Percentiles rank a stretch among this genome's conserved stretches.
Evolutionary conservation across 2,113 vertebrate genomes (phyloP).

Genomic region (Falco punctatus): DNA sequence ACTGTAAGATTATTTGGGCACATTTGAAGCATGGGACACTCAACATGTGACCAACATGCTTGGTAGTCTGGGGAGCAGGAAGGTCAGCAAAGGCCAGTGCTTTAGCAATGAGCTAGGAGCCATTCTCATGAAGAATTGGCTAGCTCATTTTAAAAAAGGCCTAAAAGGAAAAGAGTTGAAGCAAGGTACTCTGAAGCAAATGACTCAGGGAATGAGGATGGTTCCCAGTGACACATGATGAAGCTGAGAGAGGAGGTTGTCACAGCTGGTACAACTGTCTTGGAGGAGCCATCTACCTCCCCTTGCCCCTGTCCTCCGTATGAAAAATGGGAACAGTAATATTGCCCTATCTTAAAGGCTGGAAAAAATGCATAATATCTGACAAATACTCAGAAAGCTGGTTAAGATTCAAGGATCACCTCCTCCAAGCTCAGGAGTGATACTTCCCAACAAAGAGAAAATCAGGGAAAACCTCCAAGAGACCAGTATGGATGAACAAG

Average conservation of each 20-base stretch:
- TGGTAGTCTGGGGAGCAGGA: not conserved
- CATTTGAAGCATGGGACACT: fast-evolving
- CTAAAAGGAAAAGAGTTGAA: not conserved
- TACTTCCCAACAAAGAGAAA: too few species aligned
- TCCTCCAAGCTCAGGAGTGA: too few species aligned
- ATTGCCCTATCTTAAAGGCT: not conserved
- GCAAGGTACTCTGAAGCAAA: not conserved
- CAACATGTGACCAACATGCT: not conserved
- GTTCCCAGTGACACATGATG: not conserved
- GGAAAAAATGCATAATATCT: not conserved
- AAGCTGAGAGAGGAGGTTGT: not conserved
- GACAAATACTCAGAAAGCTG: not conserved
- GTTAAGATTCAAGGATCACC: too few species aligned
- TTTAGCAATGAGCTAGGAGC: not conserved
- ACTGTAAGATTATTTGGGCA: not conserved
- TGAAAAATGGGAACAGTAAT: not conserved
- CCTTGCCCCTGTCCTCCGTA: not conserved
- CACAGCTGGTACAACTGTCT: not conserved
- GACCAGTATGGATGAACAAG: too few species aligned
- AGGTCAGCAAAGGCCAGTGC: fast-evolving
- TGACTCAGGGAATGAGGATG: not conserved
- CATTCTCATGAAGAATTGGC: not conserved
- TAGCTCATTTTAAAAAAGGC: not conserved
- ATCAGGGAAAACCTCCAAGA: too few species aligned
- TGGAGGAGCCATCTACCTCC: not conserved